phyloP scores from a whole-genome alignment of 2,888 invertebrate species.

The Drepanosiphum platanoidis region DNA sequence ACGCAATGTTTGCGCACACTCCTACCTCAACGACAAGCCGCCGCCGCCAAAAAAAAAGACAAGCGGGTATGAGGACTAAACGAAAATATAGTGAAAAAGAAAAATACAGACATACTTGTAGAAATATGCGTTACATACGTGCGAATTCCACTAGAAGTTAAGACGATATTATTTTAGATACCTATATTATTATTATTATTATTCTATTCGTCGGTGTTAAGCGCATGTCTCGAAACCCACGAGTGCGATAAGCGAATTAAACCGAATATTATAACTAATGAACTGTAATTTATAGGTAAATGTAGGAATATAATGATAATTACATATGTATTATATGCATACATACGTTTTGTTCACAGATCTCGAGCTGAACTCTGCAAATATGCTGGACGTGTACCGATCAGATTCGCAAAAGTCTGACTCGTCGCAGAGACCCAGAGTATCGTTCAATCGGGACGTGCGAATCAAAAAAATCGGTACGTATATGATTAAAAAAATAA shows the following conservation, averaged over 20 bases:
- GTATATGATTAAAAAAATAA: background rate
- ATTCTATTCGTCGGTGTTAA: background rate
- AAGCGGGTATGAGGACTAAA: too few species aligned
- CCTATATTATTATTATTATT: background rate
- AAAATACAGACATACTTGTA: background rate
- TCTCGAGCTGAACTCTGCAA: slow-evolving; percentile 35
- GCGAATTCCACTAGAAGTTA: background rate
- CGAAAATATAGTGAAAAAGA: too few species aligned
- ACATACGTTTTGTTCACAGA: slow-evolving; percentile 32
- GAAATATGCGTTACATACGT: background rate
- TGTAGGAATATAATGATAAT: background rate
- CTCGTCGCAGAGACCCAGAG: slow-evolving; percentile 72
- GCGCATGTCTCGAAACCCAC: background rate
- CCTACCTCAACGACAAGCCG: slow-evolving; percentile 55
- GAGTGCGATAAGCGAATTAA: background rate
- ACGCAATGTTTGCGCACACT: slow-evolving; percentile 36
- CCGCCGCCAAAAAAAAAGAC: too few species aligned
- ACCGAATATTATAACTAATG: background rate
- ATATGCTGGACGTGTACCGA: slow-evolving; percentile 68
- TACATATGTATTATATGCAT: too few species aligned
- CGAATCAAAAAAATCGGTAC: slow-evolving; percentile 86
- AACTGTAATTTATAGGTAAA: background rate
- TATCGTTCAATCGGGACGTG: slow-evolving; percentile 90
- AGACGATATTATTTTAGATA: too few species aligned
- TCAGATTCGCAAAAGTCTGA: slow-evolving; percentile 71